Percentiles rank a stretch among this genome's conserved stretches.
Evolutionary conservation across 2,113 vertebrate species (phyloP).

Genomic region (Seriola aureovittata): DNA sequence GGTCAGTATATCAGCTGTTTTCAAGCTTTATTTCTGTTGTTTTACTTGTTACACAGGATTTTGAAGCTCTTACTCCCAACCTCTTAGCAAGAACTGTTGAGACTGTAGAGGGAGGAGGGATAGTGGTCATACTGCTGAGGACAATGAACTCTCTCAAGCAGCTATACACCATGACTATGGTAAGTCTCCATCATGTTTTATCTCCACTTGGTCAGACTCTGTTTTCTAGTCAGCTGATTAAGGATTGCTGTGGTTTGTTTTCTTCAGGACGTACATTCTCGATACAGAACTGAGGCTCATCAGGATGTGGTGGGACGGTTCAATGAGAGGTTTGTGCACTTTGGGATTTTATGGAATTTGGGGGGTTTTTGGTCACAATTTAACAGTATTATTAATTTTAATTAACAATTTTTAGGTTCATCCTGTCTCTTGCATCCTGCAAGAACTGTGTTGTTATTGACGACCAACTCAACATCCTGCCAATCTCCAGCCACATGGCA

Average conservation of each 20-base stretch:
- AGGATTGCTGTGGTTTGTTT: background rate
- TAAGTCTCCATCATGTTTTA: conserved; percentile 55
- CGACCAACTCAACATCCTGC: conserved; percentile 95
- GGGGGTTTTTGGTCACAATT: background rate
- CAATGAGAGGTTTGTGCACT: conserved; percentile 90
- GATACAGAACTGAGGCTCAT: conserved; percentile 96
- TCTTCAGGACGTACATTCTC: conserved; percentile 94
- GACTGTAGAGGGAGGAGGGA: conserved; percentile 96
- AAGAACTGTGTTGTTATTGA: conserved; percentile 96
- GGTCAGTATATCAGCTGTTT: background rate
- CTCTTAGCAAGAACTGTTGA: conserved; percentile 95
- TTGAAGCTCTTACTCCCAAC: conserved; percentile 97
- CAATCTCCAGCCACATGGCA: conserved; percentile 92
- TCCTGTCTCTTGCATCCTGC: conserved; percentile 94
- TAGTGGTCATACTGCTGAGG: conserved; percentile 93
- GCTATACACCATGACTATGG: conserved; percentile 98
- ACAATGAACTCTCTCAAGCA: conserved; percentile 97
- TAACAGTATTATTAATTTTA: background rate
- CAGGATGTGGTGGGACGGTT: conserved; percentile 97
- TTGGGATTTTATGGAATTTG: background rate
- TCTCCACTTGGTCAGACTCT: background rate
- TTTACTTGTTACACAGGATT: conserved; percentile 86
- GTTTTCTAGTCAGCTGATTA: background rate
- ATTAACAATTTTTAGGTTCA: conserved; percentile 86
- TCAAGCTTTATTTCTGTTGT: background rate